Conservation (phyloP, 2,888 invertebrate genomes). For the Pantelozetes paolii region DNA sequence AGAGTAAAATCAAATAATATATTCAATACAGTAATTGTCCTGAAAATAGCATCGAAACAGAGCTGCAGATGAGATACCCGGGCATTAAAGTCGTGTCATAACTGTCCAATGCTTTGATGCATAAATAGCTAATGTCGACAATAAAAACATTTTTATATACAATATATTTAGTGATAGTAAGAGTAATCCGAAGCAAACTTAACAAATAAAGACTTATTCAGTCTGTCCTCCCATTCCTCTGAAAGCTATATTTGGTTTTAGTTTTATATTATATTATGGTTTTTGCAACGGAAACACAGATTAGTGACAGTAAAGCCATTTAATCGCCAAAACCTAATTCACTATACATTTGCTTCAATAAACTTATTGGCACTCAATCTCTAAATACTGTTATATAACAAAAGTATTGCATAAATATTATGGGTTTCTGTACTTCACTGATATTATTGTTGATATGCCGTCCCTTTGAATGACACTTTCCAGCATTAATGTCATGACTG, state of each 20-base stretch:
- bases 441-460: neutral
- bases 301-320: conserved; percentile 27
- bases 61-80: neutral
- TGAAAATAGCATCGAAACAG: conserved; percentile 1
- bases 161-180: too few species aligned
- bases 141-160: conserved; percentile 4
- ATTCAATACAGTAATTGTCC: conserved; percentile 7
- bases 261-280: too few species aligned
- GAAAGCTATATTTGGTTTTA: too few species aligned
- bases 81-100: conserved; percentile 2
- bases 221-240: too few species aligned
- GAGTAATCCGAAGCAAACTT: neutral
- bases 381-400: neutral
- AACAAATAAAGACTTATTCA: too few species aligned
- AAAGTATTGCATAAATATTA: neutral
- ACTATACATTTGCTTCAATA: conserved; percentile 22
- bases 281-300: neutral
- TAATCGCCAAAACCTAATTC: conserved; percentile 20
- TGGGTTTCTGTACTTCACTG: neutral
- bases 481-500: conserved; percentile 18
- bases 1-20: conserved; percentile 5
- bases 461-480: conserved; percentile 20
- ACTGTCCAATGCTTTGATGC: conserved; percentile 11
- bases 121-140: neutral
- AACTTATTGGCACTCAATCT: neutral